These are phyloP conservation scores for Potorous gilbertii DNA, from an alignment of 2,797 vertebrate genomes.

Conservation along the genomic window DNA sequence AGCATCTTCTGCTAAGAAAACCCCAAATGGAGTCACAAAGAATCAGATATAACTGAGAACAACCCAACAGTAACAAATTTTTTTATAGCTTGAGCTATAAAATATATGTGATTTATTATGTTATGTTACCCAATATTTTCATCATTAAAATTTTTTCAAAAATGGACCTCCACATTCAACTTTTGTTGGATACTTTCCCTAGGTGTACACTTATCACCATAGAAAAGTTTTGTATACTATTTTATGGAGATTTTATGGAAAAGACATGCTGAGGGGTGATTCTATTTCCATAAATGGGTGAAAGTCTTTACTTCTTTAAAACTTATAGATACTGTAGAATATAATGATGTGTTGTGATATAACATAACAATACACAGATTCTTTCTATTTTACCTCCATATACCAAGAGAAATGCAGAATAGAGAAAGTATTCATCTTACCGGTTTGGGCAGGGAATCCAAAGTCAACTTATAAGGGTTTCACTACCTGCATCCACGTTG, in stretches of 20 bases:
- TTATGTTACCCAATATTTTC: background rate
- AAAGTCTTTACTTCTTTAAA: background rate
- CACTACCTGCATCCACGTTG: background rate
- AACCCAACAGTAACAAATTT: too few relatives aligned
- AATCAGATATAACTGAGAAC: too few relatives aligned
- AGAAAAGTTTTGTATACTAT: background rate
- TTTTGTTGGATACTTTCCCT: background rate
- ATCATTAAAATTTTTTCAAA: background rate
- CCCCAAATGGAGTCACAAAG: too few relatives aligned
- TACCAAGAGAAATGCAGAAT: background rate
- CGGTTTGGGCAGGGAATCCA: background rate
- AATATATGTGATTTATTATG: background rate
- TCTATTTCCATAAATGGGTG: background rate
- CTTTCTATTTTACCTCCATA: background rate
- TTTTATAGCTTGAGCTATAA: background rate
- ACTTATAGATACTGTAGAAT: background rate
- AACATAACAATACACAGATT: background rate
- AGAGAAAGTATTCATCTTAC: background rate
- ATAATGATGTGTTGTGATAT: background rate
- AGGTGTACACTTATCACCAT: background rate
- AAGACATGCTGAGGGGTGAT: background rate
- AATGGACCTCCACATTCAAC: background rate
- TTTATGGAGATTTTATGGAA: background rate
- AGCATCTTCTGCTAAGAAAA: too few relatives aligned
- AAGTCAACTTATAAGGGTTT: background rate